Evolutionary conservation across 2,888 invertebrate genomes (phyloP).

Genomic region (Nowickia ferox): DNA sequence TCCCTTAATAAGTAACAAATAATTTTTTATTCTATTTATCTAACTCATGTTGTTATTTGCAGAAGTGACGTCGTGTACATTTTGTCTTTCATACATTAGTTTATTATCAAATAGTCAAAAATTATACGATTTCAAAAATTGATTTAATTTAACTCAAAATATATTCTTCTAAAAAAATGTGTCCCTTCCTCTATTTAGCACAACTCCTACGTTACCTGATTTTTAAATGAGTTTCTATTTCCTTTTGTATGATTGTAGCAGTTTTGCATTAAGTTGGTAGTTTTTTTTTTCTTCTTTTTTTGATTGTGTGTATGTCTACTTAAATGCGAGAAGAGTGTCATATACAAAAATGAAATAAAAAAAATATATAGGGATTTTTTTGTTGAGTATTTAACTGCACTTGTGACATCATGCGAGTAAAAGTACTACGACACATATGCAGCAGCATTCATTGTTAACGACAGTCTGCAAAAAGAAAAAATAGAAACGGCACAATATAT

Average conservation of each 20-base stretch:
- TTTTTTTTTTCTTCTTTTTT: neutral
- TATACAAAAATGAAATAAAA: constrained; percentile 4
- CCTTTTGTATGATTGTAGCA: constrained; percentile 19
- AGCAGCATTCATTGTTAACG: constrained; percentile 57
- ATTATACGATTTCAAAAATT: too few relatives aligned
- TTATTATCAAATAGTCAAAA: too few relatives aligned
- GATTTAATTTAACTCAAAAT: neutral
- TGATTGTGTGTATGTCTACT: neutral
- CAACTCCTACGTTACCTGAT: neutral
- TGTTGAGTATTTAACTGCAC: constrained; percentile 52
- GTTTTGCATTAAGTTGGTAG: constrained; percentile 14
- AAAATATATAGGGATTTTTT: constrained; percentile 7
- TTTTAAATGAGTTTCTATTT: constrained; percentile 30
- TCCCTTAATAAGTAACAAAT: too few relatives aligned
- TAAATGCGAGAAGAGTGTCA: neutral
- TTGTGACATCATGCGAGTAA: constrained; percentile 47
- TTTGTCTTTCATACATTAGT: too few relatives aligned
- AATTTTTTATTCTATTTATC: too few relatives aligned
- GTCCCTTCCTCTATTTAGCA: neutral
- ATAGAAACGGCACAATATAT: neutral
- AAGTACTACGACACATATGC: constrained; percentile 18
- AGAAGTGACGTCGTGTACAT: too few relatives aligned
- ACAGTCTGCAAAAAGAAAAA: constrained; percentile 41
- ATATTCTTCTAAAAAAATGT: neutral
- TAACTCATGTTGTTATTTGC: too few relatives aligned